A percentile compares a stretch with the other conserved stretches of the same genome.
phyloP scores from a whole-genome alignment of 2,113 vertebrate species.

The Ictalurus punctatus region DNA sequence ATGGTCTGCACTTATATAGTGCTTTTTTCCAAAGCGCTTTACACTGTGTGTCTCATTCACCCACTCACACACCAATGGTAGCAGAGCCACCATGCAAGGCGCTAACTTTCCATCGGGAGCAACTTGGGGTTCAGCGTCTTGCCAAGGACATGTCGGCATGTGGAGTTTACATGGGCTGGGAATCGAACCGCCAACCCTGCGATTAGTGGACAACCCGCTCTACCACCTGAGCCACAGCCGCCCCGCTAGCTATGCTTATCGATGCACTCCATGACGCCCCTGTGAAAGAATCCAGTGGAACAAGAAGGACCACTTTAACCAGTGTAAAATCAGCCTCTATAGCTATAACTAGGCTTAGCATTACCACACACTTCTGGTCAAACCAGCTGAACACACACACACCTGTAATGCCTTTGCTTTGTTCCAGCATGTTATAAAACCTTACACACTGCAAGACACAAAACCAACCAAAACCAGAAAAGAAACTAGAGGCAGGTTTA shows the following conservation, averaged over 20 bases:
- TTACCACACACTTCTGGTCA: constrained; percentile 4
- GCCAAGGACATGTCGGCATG: too few relatives aligned
- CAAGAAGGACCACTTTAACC: neutral
- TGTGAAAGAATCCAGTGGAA: neutral
- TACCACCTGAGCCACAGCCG: too few relatives aligned
- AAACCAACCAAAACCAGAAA: neutral
- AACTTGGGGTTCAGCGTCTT: too few relatives aligned
- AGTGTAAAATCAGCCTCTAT: neutral
- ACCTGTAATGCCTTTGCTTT: neutral
- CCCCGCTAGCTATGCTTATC: neutral
- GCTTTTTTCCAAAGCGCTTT: too few relatives aligned
- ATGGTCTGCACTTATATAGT: too few relatives aligned
- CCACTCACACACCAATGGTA: too few relatives aligned
- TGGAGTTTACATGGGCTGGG: too few relatives aligned
- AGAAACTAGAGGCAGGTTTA: neutral
- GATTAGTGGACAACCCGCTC: too few relatives aligned
- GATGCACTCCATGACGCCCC: neutral
- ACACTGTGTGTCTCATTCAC: too few relatives aligned
- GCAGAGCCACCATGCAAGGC: too few relatives aligned
- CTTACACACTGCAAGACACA: neutral
- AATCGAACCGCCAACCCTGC: too few relatives aligned
- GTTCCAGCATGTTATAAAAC: neutral
- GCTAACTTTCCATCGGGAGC: too few relatives aligned
- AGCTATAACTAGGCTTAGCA: neutral
- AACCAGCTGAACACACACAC: neutral